Evolutionary conservation across 1,140 invertebrate genomes (phyloP).

Genomic region (Oncopeltus fasciatus): DNA sequence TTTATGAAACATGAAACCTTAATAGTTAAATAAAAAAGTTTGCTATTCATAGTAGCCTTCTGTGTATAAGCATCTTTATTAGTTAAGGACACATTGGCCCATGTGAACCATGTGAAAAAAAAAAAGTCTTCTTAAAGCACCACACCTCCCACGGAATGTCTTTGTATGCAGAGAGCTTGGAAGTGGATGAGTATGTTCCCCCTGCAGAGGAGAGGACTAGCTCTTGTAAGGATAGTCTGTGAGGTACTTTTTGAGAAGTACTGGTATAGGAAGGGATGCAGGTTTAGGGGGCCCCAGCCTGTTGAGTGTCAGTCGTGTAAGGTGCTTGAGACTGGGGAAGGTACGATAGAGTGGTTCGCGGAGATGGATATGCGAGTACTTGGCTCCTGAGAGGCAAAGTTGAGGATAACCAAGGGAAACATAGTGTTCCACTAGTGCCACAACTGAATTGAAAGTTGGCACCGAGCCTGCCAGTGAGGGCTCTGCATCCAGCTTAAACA

Average conservation of each 20-base stretch:
- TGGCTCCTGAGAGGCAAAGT: not conserved
- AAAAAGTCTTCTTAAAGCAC: too few relatives aligned
- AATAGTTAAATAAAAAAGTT: too few relatives aligned
- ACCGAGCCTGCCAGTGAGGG: constrained; percentile 42
- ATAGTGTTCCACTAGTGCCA: constrained; percentile 64
- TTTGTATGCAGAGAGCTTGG: too few relatives aligned
- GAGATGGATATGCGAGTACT: not conserved
- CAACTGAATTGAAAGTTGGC: constrained; percentile 59
- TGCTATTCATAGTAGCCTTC: too few relatives aligned
- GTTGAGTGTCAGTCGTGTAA: not conserved
- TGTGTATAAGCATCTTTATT: too few relatives aligned
- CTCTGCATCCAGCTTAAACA: constrained; percentile 64
- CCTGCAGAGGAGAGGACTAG: too few relatives aligned
- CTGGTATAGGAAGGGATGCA: not conserved
- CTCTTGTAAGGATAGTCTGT: not conserved
- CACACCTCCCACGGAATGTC: too few relatives aligned
- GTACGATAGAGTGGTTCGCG: not conserved
- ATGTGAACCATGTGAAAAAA: too few relatives aligned
- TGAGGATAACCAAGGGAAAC: constrained; percentile 26
- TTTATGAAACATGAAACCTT: too few relatives aligned
- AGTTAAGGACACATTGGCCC: too few relatives aligned
- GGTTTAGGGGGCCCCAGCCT: not conserved
- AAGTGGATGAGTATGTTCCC: too few relatives aligned
- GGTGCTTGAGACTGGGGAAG: not conserved
- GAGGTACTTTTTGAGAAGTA: not conserved